A percentile compares a stretch with the other conserved stretches of the same genome.
Evolutionary conservation across 2,797 vertebrate genomes (phyloP).

Genomic region (Oophaga sylvatica): DNA sequence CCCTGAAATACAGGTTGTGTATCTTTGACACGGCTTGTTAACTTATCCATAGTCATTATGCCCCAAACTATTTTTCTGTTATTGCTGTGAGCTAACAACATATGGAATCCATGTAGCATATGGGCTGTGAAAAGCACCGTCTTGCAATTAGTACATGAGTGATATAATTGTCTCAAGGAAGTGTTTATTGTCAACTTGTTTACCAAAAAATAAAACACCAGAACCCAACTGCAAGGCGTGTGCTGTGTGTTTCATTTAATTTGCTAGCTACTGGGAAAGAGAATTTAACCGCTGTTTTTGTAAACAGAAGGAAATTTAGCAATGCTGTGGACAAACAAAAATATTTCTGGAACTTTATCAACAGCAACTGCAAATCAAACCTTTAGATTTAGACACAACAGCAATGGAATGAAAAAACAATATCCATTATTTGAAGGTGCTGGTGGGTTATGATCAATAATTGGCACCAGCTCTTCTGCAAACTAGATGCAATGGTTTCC

Average conservation of each 20-base stretch:
- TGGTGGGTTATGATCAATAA: not conserved
- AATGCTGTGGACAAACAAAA: not conserved
- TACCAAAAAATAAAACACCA: conserved; percentile 39
- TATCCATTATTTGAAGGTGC: not conserved
- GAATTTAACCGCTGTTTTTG: not conserved
- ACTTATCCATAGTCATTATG: conserved; percentile 46
- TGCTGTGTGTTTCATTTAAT: not conserved
- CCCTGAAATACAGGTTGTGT: conserved; percentile 10
- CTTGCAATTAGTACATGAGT: conserved; percentile 51
- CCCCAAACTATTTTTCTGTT: conserved; percentile 34
- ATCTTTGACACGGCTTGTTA: conserved; percentile 39
- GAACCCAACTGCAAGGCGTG: not conserved
- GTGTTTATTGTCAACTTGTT: conserved; percentile 47
- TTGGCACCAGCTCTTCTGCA: not conserved
- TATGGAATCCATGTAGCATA: conserved; percentile 46
- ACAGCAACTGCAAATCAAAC: not conserved
- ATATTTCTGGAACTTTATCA: not conserved
- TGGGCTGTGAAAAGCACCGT: conserved; percentile 17
- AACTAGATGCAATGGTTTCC: no score
- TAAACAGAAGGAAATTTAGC: conserved; percentile 5
- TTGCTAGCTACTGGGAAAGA: not conserved
- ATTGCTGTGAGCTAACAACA: conserved; percentile 42
- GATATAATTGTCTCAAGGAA: conserved; percentile 43
- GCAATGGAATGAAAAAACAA: not conserved
- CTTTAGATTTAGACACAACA: no score